Base-by-base conservation (phyloP, 1,140 invertebrate species). In the Hormaphis cornu region DNA sequence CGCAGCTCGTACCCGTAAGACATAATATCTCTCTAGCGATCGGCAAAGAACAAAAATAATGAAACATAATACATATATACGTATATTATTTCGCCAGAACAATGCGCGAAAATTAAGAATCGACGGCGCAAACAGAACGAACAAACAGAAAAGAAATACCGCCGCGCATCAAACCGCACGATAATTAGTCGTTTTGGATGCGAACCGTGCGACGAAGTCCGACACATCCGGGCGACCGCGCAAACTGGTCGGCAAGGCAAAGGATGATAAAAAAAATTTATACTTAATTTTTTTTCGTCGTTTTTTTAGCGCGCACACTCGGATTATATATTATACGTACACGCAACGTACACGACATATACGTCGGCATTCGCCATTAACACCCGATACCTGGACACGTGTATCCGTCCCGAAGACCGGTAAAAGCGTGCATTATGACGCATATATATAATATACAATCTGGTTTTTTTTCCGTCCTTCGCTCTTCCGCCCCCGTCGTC, bases 111-210 rank as follows among this genome's bases (percentile, higher is more conserved):
- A 48, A 48, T 48, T 48, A 66, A 66, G n/a, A 33, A 66, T 37
- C 20, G 20, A 35, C 53, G 12, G 20, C n/a, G 28, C n/a, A n/a
- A n/a, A n/a, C n/a, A n/a, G 20, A 12, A 26, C 48, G 24, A 52
- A 52, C 3, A n/a, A n/a, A n/a, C n/a, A n/a, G 24, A 20, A 54
- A 12, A 54, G 37, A 35, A 30, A 35, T 10, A 58, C 20, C 24
- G 7, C 3, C 54, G 24, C 40, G 22, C 24, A 20, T 37, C 30
- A 33, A 50, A 50, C 44, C 20, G 42, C 44, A 66, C 44, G 28
- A 22, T 66, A 66, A 66, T 66, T 66, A 66, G 42, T 46, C 44
- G 59, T 63, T 63, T 63, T 48, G 24, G 42, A 63, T 63, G 40
- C 59, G 61, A 48, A 66, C 22, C 61, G 24, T 48, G 61, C 50